Evolutionary conservation across 1,140 invertebrate genomes (phyloP).

Genomic region (Pseudomyrmex dendroicus): DNA sequence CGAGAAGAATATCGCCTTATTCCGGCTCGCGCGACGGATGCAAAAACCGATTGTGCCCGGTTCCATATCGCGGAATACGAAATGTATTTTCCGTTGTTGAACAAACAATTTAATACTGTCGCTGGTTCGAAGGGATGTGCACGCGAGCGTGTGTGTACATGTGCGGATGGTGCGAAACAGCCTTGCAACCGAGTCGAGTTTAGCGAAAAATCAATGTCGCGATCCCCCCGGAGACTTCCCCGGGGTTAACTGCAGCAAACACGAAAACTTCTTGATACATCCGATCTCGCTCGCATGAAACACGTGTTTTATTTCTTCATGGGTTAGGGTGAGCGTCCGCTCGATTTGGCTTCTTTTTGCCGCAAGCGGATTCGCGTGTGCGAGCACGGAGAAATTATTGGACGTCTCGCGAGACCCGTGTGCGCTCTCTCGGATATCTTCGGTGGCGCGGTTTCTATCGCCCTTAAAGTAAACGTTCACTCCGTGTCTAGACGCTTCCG

Average conservation of each 20-base stretch:
- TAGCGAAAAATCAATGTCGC: constrained; percentile 52
- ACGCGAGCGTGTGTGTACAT: not conserved
- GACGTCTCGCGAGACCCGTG: constrained; percentile 33
- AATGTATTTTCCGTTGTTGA: not conserved
- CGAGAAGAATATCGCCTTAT: constrained; percentile 8
- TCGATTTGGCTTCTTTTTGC: constrained; percentile 48
- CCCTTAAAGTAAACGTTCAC: constrained; percentile 36
- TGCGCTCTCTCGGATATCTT: constrained; percentile 25
- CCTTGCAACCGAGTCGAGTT: not conserved
- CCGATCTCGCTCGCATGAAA: constrained; percentile 42
- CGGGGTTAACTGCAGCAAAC: constrained; percentile 45
- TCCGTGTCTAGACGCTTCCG: constrained; percentile 12
- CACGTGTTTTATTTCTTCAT: constrained; percentile 41
- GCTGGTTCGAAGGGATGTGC: not conserved
- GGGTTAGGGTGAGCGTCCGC: constrained; percentile 9
- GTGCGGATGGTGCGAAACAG: not conserved
- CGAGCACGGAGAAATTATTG: constrained; percentile 45
- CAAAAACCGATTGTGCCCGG: not conserved
- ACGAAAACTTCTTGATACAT: constrained; percentile 56
- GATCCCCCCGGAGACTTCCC: constrained; percentile 2
- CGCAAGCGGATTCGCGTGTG: constrained; percentile 48
- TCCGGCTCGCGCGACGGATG: not conserved
- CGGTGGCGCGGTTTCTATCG: constrained; percentile 14
- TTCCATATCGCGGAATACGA: not conserved
- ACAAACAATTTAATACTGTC: constrained; percentile 22